These are phyloP conservation scores for Epinotia demarniana DNA, from an alignment of 2,888 invertebrate genomes.

Conservation along the genomic window DNA sequence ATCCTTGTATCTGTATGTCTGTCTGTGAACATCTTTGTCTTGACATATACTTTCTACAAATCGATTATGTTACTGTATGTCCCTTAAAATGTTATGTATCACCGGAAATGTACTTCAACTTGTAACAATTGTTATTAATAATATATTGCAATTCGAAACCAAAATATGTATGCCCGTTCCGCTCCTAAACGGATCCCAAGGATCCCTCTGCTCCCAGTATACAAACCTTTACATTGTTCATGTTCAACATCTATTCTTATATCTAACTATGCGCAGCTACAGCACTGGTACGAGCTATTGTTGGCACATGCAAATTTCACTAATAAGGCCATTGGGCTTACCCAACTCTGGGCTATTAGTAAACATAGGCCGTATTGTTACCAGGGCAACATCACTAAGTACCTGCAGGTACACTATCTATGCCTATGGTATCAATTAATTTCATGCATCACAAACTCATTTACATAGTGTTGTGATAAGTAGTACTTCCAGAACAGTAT, in stretches of 20 bases:
- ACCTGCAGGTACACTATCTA: not conserved
- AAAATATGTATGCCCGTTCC: not conserved
- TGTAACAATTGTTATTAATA: too few species aligned
- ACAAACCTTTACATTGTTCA: slow-evolving; percentile 21
- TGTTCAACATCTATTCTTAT: slow-evolving; percentile 42
- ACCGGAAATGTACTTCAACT: not conserved
- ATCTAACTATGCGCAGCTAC: slow-evolving; percentile 54
- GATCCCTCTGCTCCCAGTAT: not conserved
- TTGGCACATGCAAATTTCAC: slow-evolving; percentile 59
- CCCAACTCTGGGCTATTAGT: slow-evolving; percentile 47
- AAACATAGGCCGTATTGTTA: slow-evolving; percentile 22
- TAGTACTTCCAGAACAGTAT: too few species aligned
- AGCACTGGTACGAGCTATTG: slow-evolving; percentile 50
- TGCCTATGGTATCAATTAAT: not conserved
- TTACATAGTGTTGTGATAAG: not conserved
- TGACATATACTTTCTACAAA: too few species aligned
- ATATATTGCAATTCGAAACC: not conserved
- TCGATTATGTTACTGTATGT: too few species aligned
- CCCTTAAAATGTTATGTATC: not conserved
- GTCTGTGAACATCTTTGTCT: too few species aligned
- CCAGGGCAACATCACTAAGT: not conserved
- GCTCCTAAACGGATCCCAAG: not conserved
- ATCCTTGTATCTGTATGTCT: too few species aligned
- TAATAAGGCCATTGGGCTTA: slow-evolving; percentile 53
- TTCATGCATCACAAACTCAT: not conserved